phyloP scores from a whole-genome alignment of 2,888 invertebrate species.

The Drosophila monieri region DNA sequence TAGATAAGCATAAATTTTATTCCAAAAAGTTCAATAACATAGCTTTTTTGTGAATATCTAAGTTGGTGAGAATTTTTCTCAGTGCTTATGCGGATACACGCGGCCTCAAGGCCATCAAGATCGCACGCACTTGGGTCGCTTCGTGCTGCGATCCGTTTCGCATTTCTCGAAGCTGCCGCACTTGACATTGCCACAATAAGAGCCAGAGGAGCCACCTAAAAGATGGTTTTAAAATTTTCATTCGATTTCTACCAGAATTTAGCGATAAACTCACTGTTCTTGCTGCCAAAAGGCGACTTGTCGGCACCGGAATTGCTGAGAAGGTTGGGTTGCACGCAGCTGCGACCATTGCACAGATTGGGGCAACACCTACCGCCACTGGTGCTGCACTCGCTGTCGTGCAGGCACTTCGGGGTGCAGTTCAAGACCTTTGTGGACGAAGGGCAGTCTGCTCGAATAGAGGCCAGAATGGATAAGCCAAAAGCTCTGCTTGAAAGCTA shows the following conservation, averaged over 20 bases:
- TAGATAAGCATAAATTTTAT: background rate
- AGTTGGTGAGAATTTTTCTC: background rate
- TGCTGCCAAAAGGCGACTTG: slow-evolving; percentile 79
- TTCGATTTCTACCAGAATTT: background rate
- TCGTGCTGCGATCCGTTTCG: slow-evolving; percentile 87
- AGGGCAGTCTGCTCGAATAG: slow-evolving; percentile 85
- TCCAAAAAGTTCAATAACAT: background rate
- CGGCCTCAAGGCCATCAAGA: slow-evolving; percentile 75
- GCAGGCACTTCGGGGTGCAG: slow-evolving; percentile 88
- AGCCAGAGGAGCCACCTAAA: slow-evolving; percentile 84
- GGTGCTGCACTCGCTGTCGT: slow-evolving; percentile 87
- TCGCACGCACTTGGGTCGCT: slow-evolving; percentile 88
- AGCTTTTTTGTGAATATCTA: background rate
- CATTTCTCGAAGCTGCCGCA: slow-evolving; percentile 89
- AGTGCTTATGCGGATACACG: background rate
- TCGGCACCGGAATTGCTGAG: slow-evolving; percentile 70
- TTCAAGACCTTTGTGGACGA: slow-evolving; percentile 87
- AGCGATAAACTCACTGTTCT: slow-evolving; percentile 82
- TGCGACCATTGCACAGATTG: slow-evolving; percentile 89
- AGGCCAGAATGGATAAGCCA: background rate
- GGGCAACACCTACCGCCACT: slow-evolving; percentile 89
- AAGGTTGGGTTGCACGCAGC: slow-evolving; percentile 86
- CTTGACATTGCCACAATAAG: slow-evolving; percentile 89
- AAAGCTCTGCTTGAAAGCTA: slow-evolving; percentile 9
- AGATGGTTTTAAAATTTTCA: slow-evolving; percentile 9